Evolutionary conservation across 2,113 vertebrate species (phyloP).

Genomic region (Menidia beryllina): DNA sequence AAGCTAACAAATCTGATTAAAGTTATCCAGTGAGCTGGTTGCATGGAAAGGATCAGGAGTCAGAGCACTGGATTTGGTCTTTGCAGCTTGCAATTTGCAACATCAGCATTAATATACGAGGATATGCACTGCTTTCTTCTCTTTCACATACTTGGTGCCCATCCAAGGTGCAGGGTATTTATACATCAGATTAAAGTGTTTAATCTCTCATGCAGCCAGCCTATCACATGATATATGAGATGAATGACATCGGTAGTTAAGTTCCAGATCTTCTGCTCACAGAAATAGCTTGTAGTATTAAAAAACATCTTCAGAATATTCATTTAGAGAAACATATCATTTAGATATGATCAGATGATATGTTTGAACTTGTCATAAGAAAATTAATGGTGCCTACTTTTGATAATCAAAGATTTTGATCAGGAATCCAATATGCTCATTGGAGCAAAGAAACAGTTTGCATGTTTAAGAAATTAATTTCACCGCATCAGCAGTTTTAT

Average conservation of each 20-base stretch:
- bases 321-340: too few species aligned
- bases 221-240: slow-evolving; percentile 36
- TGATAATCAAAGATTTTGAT: too few species aligned
- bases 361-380: too few species aligned
- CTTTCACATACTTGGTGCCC: background rate
- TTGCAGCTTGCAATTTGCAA: slow-evolving; percentile 31
- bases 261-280: slow-evolving; percentile 13
- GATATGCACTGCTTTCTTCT: background rate
- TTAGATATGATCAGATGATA: too few species aligned
- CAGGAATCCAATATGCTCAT: too few species aligned
- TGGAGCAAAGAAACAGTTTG: too few species aligned
- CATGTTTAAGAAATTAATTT: too few species aligned
- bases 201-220: slow-evolving; percentile 51
- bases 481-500: background rate
- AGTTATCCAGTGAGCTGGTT: slow-evolving; percentile 71
- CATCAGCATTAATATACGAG: background rate
- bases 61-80: slow-evolving; percentile 45
- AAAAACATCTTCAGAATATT: background rate
- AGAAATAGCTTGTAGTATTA: slow-evolving; percentile 3
- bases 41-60: slow-evolving; percentile 55
- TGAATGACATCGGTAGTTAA: slow-evolving; percentile 30
- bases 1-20: slow-evolving; percentile 79
- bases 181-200: slow-evolving; percentile 62
- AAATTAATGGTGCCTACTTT: too few species aligned
- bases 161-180: slow-evolving; percentile 44